Evolutionary conservation across 2,888 invertebrate species (phyloP).

Genomic region (Ophioninae sp.): DNA sequence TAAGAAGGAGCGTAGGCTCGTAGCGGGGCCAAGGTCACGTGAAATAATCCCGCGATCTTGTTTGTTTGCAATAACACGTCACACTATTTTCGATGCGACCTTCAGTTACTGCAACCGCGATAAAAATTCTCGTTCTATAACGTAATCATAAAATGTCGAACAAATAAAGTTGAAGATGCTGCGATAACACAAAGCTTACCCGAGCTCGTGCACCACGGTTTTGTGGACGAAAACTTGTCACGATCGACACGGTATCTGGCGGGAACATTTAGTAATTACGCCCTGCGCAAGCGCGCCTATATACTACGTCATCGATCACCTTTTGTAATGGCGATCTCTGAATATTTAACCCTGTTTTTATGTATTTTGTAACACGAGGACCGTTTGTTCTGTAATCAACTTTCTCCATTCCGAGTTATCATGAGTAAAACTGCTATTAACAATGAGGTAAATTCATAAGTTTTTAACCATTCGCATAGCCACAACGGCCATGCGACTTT

Average conservation of each 20-base stretch:
- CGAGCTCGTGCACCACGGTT: constrained; percentile 39
- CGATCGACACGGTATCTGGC: constrained; percentile 59
- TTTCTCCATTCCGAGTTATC: neutral
- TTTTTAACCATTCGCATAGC: neutral
- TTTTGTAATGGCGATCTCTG: neutral
- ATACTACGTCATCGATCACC: constrained; percentile 1
- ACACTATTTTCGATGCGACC: constrained; percentile 11
- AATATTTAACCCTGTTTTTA: neutral
- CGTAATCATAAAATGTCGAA: constrained; percentile 66
- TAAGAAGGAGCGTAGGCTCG: constrained; percentile 49
- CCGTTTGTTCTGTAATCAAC: neutral
- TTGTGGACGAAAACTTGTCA: constrained; percentile 41
- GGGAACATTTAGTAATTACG: constrained; percentile 33
- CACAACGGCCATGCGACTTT: constrained; percentile 27
- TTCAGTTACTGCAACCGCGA: constrained; percentile 10
- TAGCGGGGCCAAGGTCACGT: constrained; percentile 70
- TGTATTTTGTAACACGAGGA: neutral
- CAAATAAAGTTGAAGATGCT: constrained; percentile 68
- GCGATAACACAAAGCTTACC: constrained; percentile 53
- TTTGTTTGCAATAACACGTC: constrained; percentile 36
- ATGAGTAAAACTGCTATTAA: constrained; percentile 73
- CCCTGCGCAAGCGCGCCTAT: constrained; percentile 15
- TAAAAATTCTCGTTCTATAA: constrained; percentile 55
- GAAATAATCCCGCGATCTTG: constrained; percentile 44
- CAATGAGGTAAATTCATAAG: constrained; percentile 71